Conservation (phyloP, 2,888 invertebrate genomes). For the Mantis religiosa region DNA sequence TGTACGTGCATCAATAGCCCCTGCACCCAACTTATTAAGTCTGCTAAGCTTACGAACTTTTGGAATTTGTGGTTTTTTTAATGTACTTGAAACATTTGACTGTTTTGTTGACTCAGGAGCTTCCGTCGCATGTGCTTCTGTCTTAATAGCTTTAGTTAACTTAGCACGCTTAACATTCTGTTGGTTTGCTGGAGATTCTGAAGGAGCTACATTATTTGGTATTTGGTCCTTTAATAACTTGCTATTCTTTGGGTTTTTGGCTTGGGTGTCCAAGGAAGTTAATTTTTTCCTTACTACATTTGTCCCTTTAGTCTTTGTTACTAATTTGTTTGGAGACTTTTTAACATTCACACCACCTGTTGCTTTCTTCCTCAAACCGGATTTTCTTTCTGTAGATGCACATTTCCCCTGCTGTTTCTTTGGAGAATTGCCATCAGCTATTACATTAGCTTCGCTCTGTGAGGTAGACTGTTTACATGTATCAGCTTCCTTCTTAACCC, state of each 20-base stretch:
- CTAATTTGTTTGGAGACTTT: neutral
- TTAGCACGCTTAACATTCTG: neutral
- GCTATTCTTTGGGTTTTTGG: neutral
- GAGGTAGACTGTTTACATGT: neutral
- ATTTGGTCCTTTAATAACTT: neutral
- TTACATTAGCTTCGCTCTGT: neutral
- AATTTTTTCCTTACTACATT: neutral
- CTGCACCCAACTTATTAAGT: neutral
- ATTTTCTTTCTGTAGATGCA: neutral
- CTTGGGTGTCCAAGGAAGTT: neutral
- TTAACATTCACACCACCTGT: neutral
- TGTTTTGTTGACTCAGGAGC: neutral
- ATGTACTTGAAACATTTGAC: neutral
- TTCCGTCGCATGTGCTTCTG: neutral
- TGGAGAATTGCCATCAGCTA: neutral
- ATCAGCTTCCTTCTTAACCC: constrained; percentile 22
- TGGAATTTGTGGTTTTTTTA: neutral
- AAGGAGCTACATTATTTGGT: neutral
- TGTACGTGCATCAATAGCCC: constrained; percentile 1
- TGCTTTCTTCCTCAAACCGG: neutral
- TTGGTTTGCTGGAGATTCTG: neutral
- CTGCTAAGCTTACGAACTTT: neutral
- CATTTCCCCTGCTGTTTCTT: neutral
- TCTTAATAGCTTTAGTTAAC: neutral
- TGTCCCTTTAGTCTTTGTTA: neutral